Evolutionary conservation across 2,888 invertebrate species (phyloP).

Genomic region (Panzeria rudis): DNA sequence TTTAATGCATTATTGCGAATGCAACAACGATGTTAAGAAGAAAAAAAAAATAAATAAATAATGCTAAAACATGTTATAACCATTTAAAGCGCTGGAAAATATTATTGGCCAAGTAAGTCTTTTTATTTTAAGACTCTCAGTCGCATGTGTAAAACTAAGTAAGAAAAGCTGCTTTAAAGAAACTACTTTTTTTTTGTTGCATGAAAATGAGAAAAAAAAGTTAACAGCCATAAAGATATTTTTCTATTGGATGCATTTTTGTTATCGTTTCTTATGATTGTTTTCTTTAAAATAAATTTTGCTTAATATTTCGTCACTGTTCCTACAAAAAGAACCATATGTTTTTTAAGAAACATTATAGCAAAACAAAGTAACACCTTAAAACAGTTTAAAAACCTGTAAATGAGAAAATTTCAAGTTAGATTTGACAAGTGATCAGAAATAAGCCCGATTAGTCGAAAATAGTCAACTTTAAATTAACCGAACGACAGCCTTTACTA

Average conservation of each 20-base stretch:
- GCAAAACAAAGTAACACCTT: background rate
- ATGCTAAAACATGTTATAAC: constrained; percentile 56
- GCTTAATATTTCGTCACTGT: background rate
- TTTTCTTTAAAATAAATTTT: background rate
- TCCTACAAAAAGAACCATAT: background rate
- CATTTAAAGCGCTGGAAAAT: constrained; percentile 47
- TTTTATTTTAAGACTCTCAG: constrained; percentile 9
- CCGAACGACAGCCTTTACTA: too few relatives aligned
- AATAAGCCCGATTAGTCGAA: too few relatives aligned
- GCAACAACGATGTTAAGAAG: constrained; percentile 20
- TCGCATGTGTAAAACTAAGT: constrained; percentile 23
- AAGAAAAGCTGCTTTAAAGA: constrained; percentile 20
- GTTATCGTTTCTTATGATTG: background rate
- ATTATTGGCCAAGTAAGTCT: constrained; percentile 39
- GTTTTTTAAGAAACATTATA: background rate
- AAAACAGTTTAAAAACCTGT: too few relatives aligned
- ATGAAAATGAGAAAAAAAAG: background rate
- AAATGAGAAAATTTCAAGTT: too few relatives aligned
- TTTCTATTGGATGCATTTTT: background rate
- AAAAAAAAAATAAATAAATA: constrained; percentile 8
- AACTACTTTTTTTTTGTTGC: constrained; percentile 2
- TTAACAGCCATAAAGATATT: background rate
- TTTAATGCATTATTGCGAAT: constrained; percentile 33
- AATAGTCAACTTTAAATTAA: too few relatives aligned
- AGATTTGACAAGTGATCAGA: too few relatives aligned